Percentiles rank a stretch among this genome's conserved stretches.
Evolutionary conservation across 2,888 invertebrate species (phyloP).

Genomic region (Drosophila nr. fundita): DNA sequence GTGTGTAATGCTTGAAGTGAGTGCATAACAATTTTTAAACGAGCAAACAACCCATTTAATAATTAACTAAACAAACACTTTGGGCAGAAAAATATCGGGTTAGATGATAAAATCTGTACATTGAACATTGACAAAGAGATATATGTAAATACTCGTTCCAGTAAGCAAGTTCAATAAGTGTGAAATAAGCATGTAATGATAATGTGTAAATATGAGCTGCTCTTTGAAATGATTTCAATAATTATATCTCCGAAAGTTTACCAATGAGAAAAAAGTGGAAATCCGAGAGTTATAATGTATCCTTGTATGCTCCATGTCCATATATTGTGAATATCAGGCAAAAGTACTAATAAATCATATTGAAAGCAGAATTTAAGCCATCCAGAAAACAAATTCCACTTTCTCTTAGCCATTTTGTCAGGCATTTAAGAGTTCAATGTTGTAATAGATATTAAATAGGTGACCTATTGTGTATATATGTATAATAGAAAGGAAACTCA

Average conservation of each 20-base stretch:
- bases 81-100: conserved; percentile 20
- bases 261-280: too few relatives aligned
- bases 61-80: conserved; percentile 51
- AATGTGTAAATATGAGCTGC: conserved; percentile 4
- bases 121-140: background rate
- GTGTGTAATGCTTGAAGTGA: conserved; percentile 30
- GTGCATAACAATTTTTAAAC: conserved; percentile 45
- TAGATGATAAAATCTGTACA: conserved; percentile 15
- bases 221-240: conserved; percentile 4
- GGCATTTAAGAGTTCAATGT: background rate
- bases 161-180: background rate
- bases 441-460: background rate
- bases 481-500: background rate
- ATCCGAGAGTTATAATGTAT: too few relatives aligned
- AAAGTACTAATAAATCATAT: background rate
- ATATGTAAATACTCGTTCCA: background rate
- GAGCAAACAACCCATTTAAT: conserved; percentile 59
- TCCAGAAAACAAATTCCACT: background rate
- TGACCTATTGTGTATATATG: background rate
- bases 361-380: background rate
- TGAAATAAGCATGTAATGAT: conserved; percentile 3
- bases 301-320: background rate
- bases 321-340: background rate
- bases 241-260: background rate
- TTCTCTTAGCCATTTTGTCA: background rate